phyloP scores from a whole-genome alignment of 2,797 vertebrate genomes.

The Scolopax bukidnonensis region DNA sequence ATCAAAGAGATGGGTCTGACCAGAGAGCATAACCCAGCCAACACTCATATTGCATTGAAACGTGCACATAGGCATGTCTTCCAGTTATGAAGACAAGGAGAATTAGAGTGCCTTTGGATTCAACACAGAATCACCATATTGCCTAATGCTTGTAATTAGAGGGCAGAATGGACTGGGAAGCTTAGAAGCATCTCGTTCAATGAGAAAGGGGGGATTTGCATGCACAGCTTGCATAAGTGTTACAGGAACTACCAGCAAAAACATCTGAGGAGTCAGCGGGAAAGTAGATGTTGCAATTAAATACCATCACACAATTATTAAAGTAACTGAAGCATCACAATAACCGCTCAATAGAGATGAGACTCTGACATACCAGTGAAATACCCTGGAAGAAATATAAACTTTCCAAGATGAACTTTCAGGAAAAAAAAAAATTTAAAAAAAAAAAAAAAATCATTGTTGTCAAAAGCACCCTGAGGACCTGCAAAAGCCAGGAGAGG shows the following conservation, averaged over 20 bases:
- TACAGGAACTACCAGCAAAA: conserved; percentile 28
- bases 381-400: background rate
- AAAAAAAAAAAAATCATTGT: too few relatives aligned
- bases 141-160: conserved; percentile 67
- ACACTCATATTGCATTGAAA: background rate
- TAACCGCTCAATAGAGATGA: background rate
- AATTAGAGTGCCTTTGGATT: conserved; percentile 16
- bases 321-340: conserved; percentile 26
- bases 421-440: background rate
- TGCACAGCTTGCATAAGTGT: background rate
- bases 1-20: background rate
- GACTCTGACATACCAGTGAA: background rate
- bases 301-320: background rate
- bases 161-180: conserved; percentile 39
- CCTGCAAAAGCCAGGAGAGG: background rate
- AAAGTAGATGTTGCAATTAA: conserved; percentile 36
- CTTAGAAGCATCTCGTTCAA: conserved; percentile 41
- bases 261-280: background rate
- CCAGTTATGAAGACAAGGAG: conserved; percentile 3
- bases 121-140: conserved; percentile 43
- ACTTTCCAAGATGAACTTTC: background rate
- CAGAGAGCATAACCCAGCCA: background rate
- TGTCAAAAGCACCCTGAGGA: accelerated
- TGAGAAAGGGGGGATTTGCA: conserved; percentile 35
- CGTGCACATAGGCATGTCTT: conserved; percentile 4